Base-by-base conservation (phyloP, 2,113 vertebrate species). In the Mobula birostris region DNA sequence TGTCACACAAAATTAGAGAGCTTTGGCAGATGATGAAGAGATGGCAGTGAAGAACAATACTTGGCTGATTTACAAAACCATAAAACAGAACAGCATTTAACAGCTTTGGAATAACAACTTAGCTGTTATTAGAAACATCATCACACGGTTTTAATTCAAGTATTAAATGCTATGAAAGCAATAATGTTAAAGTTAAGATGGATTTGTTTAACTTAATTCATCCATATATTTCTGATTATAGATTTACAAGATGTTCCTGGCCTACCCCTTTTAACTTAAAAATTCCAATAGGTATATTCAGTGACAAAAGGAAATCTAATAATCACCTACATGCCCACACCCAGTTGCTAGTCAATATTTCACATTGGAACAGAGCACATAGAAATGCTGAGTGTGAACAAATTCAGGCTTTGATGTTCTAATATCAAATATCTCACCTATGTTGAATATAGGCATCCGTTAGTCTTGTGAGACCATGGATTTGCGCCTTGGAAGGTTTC, bases 51-150 rank as follows among this genome's bases (percentile, higher is more conserved):
- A n/a, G 15, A 70, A 70, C n/a, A 70, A 92, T 92, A 58, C n/a
- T 92, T 92, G 88, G 88, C n/a, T 40, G 17, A 70, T 92, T 70
- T 92, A 21, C 66, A 92, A n/a, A 19, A 92, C 5, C 15, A 70
- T 40, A 36, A 32, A 3, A 32, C 36, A 70, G 40, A 32, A 5
- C 36, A 92, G 70, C 29, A 92, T 40, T 92, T 92, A 68, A 32
- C 3, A 70, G 0, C 66, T 40, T 92, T 92, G 88, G 88, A 72
- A 40, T 40, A 24, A 70, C 66, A 70, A 40, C 66, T 70, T 40
- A 92, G 88, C 40, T 12, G 66, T 40, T 36, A 63, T 70, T 92
- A 32, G n/a, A 92, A 11, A 15, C 88, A 92, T 72, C 15, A 70
- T 92, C 66, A 72, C 63, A 40, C 9, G n/a, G 68, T 92, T 70